phyloP scores from a whole-genome alignment of 2,797 vertebrate species.

The Melanotaenia pygmaea region DNA sequence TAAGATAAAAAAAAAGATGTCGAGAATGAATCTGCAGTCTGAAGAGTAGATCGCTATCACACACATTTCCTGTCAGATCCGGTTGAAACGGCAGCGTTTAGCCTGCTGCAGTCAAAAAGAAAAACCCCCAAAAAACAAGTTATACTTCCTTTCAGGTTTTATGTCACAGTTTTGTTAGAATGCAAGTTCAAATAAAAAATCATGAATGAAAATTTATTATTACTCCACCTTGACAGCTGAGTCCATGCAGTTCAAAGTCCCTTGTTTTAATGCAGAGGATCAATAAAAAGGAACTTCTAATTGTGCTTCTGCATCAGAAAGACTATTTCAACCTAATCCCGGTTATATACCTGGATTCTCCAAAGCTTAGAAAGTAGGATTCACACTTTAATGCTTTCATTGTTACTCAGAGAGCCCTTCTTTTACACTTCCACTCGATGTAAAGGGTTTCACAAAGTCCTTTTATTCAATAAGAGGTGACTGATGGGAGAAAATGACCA shows the following conservation, averaged over 20 bases:
- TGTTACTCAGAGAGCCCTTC: constrained; percentile 53
- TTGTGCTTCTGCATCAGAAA: constrained; percentile 75
- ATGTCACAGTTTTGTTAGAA: not conserved
- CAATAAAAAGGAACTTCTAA: constrained; percentile 72
- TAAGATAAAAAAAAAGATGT: not conserved
- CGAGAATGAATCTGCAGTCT: not conserved
- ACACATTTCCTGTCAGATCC: not conserved
- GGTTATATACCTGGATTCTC: constrained; percentile 69
- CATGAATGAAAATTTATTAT: constrained; percentile 19
- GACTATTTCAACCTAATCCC: constrained; percentile 72
- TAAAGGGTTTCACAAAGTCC: constrained; percentile 23
- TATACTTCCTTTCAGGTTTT: not conserved
- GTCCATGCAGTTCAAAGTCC: constrained; percentile 12
- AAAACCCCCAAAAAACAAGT: not conserved
- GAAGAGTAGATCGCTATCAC: not conserved
- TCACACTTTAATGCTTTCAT: constrained; percentile 62
- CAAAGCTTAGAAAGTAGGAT: constrained; percentile 69
- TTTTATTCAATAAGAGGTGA: constrained; percentile 58
- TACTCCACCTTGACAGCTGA: constrained; percentile 32
- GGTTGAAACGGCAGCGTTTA: not conserved
- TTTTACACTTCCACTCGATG: constrained; percentile 42
- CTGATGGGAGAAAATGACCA: constrained; percentile 41
- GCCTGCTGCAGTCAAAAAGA: not conserved
- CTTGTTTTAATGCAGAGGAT: constrained; percentile 32
- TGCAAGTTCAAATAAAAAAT: not conserved